phyloP scores from a whole-genome alignment of 2,888 invertebrate species.

The Caenorhabditis imperialis region DNA sequence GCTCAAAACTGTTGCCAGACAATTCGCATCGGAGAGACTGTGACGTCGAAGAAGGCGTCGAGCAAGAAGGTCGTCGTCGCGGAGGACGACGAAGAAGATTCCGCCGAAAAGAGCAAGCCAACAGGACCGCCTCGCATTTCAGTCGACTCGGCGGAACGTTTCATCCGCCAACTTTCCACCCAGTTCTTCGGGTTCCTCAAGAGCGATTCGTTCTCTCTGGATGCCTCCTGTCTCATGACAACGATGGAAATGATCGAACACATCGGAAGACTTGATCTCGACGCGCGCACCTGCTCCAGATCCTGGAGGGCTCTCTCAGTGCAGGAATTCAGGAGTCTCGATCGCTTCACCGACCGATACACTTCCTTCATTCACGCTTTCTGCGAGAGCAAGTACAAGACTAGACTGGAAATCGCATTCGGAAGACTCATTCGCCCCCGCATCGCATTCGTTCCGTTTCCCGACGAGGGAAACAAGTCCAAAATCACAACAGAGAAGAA shows the following conservation, averaged over 20 bases:
- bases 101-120: slow-evolving; percentile 8
- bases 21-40: slow-evolving; percentile 28
- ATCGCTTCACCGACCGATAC: slow-evolving; percentile 35
- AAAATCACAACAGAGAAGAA: slow-evolving; percentile 46
- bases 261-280: slow-evolving; percentile 32
- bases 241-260: slow-evolving; percentile 41
- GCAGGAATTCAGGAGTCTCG: slow-evolving; percentile 30
- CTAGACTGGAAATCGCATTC: slow-evolving; percentile 26
- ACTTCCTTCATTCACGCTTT: slow-evolving; percentile 21
- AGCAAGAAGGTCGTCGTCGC: neutral
- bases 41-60: slow-evolving; percentile 2
- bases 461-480: slow-evolving; percentile 33
- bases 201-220: slow-evolving; percentile 21
- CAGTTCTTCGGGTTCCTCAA: slow-evolving; percentile 27
- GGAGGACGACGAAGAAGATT: slow-evolving; percentile 1
- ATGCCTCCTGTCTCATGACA: slow-evolving; percentile 9
- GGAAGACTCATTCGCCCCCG: slow-evolving; percentile 41
- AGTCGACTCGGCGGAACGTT: slow-evolving; percentile 36
- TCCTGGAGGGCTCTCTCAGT: slow-evolving; percentile 26
- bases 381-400: slow-evolving; percentile 40
- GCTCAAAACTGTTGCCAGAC: slow-evolving; percentile 38
- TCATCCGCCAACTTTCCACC: slow-evolving; percentile 17
- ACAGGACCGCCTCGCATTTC: slow-evolving; percentile 41
- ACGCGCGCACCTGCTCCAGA: neutral
- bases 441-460: slow-evolving; percentile 30